These are phyloP conservation scores for Oreotrochilus melanogaster DNA, from an alignment of 2,113 vertebrate genomes.

Conservation along the genomic window DNA sequence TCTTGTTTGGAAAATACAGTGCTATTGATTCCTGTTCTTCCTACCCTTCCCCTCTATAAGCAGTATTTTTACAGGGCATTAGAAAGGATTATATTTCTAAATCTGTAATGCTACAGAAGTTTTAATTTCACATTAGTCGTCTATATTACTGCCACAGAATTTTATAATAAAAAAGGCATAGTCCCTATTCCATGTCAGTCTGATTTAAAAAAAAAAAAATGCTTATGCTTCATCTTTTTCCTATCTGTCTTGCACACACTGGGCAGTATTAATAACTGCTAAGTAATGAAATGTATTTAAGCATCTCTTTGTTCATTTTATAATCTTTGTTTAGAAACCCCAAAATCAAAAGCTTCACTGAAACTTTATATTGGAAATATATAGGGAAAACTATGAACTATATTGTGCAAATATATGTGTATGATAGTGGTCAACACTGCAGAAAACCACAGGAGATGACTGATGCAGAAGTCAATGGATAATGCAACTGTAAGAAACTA, in stretches of 20 bases:
- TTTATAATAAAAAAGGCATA: background rate
- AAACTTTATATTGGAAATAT: background rate
- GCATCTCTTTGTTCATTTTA: background rate
- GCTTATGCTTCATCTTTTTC: background rate
- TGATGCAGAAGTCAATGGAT: background rate
- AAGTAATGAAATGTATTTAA: background rate
- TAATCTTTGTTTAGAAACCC: background rate
- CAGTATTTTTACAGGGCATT: background rate
- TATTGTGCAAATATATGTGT: background rate
- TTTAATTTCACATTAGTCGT: background rate
- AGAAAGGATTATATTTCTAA: background rate
- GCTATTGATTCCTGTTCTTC: background rate
- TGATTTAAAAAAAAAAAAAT: background rate
- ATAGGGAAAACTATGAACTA: rapidly evolving
- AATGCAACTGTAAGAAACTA: background rate
- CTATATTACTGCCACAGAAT: background rate
- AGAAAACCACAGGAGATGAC: background rate
- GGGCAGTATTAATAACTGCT: background rate
- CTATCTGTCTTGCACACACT: background rate
- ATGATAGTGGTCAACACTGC: background rate
- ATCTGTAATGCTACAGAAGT: background rate
- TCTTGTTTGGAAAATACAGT: background rate
- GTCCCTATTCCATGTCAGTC: no score
- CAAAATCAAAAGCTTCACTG: background rate
- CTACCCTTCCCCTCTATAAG: background rate